Evolutionary conservation across 2,113 vertebrate genomes (phyloP), one percentile per base, ranked within the genome.

Genomic region (Pelobates fuscus): DNA sequence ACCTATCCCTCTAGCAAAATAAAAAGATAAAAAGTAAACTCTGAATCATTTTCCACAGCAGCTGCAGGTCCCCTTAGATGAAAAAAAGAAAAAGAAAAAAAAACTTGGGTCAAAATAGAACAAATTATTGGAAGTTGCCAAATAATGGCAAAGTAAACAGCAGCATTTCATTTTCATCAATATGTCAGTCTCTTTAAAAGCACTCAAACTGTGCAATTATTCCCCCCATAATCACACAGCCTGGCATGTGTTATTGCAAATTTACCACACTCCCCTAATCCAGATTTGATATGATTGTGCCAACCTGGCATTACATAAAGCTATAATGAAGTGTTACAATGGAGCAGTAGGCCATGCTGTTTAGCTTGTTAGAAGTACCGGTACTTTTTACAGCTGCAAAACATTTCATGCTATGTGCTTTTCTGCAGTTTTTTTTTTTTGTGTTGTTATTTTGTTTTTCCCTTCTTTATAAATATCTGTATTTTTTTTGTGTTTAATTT

Each of bases 141-240:
- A 72, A 72, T 66, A 58, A 75, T 43, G 37, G 59, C 41, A 67
- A 37, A 67, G 71, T 59, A 65, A 74, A 67, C 71, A 75, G 49
- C 71, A n/a, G 49, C 52, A 55, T 66, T 66, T 66, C 62, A 57
- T 66, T 57, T 44, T 41, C 23, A 58, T 65, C 62, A 64, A 74
- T 67, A 75, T 75, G 71, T 67, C 52, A 66, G 17, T 59, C 25
- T n/a, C 62, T 30, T 67, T 75, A 67, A 75, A 74, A 75, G 71
- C 71, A 2, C 37, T 75, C 63, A 66, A 49, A 59, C 71, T 55
- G 71, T 58, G 71, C 71, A 66, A 75, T 75, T 75, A 75, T 75
- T 52, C 71, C 71, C 44, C 71, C 43, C 52, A 6, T 75, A 67
- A 67, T 75, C 71, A 66, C 52, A 29, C 62, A 18, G 8, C 71